Conservation (phyloP, 2,888 invertebrate genomes). For the Tenthredo scrophulariae region DNA sequence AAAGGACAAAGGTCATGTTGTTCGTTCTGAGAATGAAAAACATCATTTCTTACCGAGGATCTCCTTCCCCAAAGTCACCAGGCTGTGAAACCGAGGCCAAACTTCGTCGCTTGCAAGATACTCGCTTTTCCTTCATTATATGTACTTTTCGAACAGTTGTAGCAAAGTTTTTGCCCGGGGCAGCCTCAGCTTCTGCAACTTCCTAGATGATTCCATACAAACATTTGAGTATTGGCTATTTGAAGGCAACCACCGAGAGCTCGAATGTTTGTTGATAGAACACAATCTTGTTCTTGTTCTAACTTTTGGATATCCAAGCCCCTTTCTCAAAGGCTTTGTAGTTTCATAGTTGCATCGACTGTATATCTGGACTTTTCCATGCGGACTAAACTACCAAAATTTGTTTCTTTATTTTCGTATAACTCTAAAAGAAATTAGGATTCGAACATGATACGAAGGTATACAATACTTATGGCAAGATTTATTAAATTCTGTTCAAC, state of each 20-base stretch:
- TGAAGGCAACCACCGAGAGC: neutral
- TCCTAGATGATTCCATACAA: neutral
- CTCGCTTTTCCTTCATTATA: neutral
- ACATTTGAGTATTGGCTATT: neutral
- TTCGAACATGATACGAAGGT: neutral
- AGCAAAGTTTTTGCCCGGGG: neutral
- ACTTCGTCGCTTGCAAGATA: neutral
- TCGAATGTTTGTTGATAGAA: slow-evolving; percentile 13
- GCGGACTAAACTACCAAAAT: neutral
- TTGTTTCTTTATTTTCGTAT: neutral
- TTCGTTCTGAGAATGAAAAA: neutral
- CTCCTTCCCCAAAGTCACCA: neutral
- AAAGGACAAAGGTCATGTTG: neutral
- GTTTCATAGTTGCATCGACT: neutral
- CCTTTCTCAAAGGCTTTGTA: neutral
- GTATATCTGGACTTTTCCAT: neutral
- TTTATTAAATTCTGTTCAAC: neutral
- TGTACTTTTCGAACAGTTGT: neutral
- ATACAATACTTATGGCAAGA: neutral
- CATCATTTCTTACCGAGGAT: neutral
- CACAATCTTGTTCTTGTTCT: neutral
- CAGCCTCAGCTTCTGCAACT: neutral
- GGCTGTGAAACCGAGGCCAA: neutral
- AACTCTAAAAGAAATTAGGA: neutral
- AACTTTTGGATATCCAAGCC: slow-evolving; percentile 3